Conservation (phyloP, 2,113 vertebrate genomes). For the Elephas maximus region DNA sequence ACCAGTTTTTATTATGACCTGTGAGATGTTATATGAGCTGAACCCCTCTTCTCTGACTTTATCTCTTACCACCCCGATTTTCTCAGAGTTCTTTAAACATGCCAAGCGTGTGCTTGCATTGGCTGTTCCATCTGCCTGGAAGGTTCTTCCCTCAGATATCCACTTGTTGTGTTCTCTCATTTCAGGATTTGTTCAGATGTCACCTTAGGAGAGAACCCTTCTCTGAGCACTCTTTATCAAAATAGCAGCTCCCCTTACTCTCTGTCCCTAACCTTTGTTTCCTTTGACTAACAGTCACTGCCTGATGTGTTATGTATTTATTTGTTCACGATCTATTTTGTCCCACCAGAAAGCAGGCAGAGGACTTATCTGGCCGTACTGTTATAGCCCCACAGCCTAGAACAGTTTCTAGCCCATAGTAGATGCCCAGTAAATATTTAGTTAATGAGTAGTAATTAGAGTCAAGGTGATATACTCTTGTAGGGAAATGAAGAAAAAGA, state of each 20-base stretch:
- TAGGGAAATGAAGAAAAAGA: neutral
- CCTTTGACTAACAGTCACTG: neutral
- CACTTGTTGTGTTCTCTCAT: neutral
- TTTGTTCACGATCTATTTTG: neutral
- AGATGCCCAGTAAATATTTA: neutral
- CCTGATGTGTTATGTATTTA: neutral
- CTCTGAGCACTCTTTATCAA: neutral
- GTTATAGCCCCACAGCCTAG: neutral
- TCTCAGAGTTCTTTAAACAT: neutral
- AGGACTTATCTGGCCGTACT: neutral
- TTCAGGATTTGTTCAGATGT: neutral
- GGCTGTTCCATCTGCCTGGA: neutral
- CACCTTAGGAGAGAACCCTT: neutral
- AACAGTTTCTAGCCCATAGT: neutral
- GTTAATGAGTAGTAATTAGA: neutral
- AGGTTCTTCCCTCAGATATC: too few relatives aligned
- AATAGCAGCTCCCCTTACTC: neutral
- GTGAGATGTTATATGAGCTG: neutral
- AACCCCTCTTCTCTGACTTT: neutral
- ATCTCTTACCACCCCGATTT: neutral
- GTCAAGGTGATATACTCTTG: neutral
- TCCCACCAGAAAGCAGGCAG: neutral
- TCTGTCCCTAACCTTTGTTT: neutral
- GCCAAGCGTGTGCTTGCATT: neutral
- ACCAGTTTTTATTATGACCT: neutral